These are phyloP conservation scores for Empidonax traillii DNA, from an alignment of 2,113 vertebrate species.

Conservation along the genomic window DNA sequence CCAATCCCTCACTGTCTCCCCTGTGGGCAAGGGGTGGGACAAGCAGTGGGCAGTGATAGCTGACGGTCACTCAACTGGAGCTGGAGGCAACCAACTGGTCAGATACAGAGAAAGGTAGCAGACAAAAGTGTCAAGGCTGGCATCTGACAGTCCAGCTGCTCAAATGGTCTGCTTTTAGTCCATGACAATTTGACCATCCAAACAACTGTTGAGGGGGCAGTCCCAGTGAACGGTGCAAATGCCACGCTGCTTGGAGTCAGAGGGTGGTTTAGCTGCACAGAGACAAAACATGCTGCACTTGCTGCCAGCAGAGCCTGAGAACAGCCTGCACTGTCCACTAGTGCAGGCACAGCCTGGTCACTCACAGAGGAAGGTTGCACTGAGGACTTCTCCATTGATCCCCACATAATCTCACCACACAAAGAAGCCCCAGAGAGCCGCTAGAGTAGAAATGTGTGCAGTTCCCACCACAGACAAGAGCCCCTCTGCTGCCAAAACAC, in stretches of 20 bases:
- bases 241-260: not conserved
- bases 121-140: not conserved
- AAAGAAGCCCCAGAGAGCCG: not conserved
- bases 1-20: not conserved
- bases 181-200: not conserved
- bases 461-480: not conserved
- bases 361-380: not conserved
- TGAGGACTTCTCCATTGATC: not conserved
- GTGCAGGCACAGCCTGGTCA: not conserved
- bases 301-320: not conserved
- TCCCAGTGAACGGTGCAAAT: not conserved
- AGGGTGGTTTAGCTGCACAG: accelerated
- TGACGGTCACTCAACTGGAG: not conserved
- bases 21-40: not conserved
- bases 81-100: not conserved
- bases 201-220: not conserved
- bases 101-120: not conserved
- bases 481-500: not conserved
- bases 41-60: not conserved
- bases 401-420: not conserved
- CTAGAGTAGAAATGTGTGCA: accelerated
- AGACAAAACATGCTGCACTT: not conserved
- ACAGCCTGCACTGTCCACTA: not conserved
- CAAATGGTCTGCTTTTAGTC: not conserved
- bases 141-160: not conserved